phyloP scores from a whole-genome alignment of 2,797 vertebrate species.

The Micropoecilia bifurca region DNA sequence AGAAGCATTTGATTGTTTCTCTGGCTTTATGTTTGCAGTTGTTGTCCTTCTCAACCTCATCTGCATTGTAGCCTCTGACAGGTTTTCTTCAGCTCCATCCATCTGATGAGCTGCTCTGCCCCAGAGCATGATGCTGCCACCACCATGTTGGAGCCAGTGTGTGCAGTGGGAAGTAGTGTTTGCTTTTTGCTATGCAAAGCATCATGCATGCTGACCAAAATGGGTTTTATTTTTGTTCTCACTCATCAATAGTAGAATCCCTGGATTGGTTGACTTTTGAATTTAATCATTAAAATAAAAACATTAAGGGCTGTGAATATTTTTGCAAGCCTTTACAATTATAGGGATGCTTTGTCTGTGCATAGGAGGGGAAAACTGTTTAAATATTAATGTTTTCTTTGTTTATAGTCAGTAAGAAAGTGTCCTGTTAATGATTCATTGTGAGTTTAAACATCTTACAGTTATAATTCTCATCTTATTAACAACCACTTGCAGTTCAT shows the following conservation, averaged over 20 bases:
- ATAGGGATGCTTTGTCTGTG: background rate
- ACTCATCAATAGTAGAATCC: too few relatives aligned
- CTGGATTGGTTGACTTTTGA: too few relatives aligned
- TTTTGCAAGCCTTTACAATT: background rate
- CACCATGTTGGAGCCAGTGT: background rate
- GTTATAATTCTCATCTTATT: background rate
- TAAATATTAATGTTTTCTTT: background rate
- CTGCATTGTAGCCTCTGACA: background rate
- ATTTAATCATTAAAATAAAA: background rate
- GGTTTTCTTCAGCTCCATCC: background rate
- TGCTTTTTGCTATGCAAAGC: background rate
- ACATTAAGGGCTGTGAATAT: background rate
- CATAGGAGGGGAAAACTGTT: background rate
- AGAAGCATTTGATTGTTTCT: background rate
- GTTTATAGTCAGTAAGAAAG: background rate
- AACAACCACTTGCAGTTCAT: background rate
- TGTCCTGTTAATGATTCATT: conserved; percentile 18
- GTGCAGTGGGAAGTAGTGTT: background rate
- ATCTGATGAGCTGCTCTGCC: background rate
- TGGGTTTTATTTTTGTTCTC: background rate
- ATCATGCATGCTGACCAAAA: background rate
- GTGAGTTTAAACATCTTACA: conserved; percentile 5
- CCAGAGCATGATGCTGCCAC: background rate
- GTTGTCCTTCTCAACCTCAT: too few relatives aligned
- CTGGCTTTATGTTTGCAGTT: background rate